Conservation (phyloP, 92 coral and sea anemone genomes). For the Phenganax subtilis region DNA sequence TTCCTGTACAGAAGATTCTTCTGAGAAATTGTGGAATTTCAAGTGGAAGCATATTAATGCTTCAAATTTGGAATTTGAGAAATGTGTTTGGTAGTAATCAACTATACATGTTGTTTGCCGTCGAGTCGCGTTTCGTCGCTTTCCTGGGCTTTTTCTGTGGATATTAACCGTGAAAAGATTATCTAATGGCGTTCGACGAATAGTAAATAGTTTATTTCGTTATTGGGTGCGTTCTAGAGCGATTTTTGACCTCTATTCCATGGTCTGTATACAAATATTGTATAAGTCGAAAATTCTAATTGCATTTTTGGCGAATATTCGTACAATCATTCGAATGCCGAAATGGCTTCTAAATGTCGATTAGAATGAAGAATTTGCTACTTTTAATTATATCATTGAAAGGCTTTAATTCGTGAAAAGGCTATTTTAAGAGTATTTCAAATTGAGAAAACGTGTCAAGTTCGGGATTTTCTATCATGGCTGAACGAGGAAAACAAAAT, state of each 20-base stretch:
- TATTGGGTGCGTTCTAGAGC: neutral
- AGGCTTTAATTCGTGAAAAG: no score
- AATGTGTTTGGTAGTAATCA: neutral
- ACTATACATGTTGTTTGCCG: neutral
- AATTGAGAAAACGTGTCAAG: neutral
- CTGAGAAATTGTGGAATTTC: neutral
- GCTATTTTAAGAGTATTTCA: no score
- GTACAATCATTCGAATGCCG: no score
- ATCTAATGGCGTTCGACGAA: neutral
- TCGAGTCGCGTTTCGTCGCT: neutral
- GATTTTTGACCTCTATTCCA: neutral
- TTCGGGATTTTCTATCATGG: neutral
- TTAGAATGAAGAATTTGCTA: no score
- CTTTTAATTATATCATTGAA: no score
- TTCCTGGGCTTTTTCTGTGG: neutral
- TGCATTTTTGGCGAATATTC: no score
- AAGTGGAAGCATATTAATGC: neutral
- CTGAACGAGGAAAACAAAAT: slow-evolving; percentile 16
- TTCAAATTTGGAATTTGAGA: slow-evolving; percentile 13
- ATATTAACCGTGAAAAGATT: neutral
- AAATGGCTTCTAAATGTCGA: no score
- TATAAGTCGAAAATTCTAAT: no score
- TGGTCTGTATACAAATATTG: no score
- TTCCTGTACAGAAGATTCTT: neutral
- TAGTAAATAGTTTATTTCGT: neutral